Evolutionary conservation across 2,888 invertebrate genomes (phyloP).

Genomic region (Ommatoiulus sabulosus): DNA sequence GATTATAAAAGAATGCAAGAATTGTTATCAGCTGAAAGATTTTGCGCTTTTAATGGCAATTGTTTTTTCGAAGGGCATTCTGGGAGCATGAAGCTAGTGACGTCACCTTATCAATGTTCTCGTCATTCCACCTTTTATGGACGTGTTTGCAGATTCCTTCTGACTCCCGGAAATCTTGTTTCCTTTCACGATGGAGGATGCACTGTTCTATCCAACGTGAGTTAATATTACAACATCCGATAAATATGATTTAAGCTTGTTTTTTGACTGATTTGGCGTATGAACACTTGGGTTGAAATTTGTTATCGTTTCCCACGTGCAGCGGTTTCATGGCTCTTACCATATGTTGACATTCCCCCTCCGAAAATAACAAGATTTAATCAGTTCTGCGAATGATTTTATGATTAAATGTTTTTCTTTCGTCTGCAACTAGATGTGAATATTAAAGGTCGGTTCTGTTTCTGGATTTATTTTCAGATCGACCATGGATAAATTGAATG

Average conservation of each 20-base stretch:
- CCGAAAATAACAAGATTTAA: neutral
- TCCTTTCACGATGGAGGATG: neutral
- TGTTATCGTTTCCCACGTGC: slow-evolving; percentile 31
- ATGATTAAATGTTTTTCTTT: neutral
- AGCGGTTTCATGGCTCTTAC: neutral
- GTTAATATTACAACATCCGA: neutral
- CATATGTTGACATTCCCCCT: neutral
- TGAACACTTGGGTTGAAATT: neutral
- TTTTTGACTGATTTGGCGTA: neutral
- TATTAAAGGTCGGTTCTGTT: neutral
- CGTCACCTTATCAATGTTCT: neutral
- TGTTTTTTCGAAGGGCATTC: neutral
- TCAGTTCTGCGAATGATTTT: neutral
- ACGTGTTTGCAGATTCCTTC: neutral
- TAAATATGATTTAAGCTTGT: neutral
- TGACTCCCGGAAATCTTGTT: neutral
- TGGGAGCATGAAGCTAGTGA: neutral
- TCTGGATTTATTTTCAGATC: neutral
- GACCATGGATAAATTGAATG: neutral
- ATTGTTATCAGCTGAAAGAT: too few species aligned
- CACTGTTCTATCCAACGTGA: neutral
- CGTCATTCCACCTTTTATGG: neutral
- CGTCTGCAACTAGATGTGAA: neutral
- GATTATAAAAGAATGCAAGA: too few species aligned
- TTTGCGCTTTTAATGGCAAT: neutral